Base-by-base conservation (phyloP, 2,888 invertebrate species). In the Drosophila formosana region DNA sequence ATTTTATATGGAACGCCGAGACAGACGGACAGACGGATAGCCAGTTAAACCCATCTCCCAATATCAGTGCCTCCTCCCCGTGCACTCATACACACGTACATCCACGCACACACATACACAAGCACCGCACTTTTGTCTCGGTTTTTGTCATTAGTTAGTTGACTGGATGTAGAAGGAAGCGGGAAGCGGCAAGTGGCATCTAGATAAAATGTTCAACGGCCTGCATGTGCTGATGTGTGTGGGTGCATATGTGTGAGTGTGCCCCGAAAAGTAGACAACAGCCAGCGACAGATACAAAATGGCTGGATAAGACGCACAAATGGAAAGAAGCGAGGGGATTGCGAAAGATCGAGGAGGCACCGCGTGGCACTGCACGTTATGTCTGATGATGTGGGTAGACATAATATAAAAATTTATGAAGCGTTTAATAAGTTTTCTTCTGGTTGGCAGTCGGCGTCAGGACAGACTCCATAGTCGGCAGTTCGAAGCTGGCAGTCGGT, bases 401-500 rank as follows among this genome's bases (percentile, higher is more conserved):
- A 89, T 81, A 85, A 87, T 85, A 90, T 90, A 89, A 90, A 89
- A 90, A 89, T 89, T 90, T 89, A 89, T 89, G 90, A 89, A 89
- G 87, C 89, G 88, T 90, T 89, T 89, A 89, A 89, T 89, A 89
- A 90, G 89, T 87, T 90, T 90, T 89, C 82, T 81, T 78, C 79
- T 70, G 51, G 66, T 43, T 71, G 63, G 69, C 47, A 65, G 69
- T 45, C 49, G 50, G 43, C 58, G 37, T 53, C 50, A 45, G 57
- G 57, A 55, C 62, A 39, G 66, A 37, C 43, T 41, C 25, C 37
- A 30, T 52, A 63, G 47, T 43, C 43, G 47, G 28, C 50, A 34
- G 50, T 50, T 43, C 47, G 60, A 53, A 56, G 60, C 13, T 28
- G 28, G 46, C 39, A 30, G 11, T 32, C 32, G 30, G 32, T 32